Base-by-base conservation (phyloP, 2,888 invertebrate species). In the Drosophila formosana region DNA sequence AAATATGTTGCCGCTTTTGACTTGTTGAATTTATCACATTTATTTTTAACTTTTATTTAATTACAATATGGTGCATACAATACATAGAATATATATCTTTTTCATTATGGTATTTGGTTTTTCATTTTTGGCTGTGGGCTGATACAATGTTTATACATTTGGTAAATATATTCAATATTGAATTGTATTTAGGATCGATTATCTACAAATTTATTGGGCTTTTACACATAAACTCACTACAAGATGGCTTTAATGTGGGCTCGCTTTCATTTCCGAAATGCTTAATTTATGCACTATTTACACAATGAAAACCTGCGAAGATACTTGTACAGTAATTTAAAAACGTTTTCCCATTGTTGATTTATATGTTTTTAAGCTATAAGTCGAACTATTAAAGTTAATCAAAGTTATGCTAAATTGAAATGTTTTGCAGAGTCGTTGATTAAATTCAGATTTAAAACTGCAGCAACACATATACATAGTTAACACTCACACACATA, bases 21-120 rank as follows among this genome's bases (percentile, higher is more conserved):
- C 67, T 67, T 69, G 51, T 77, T 78, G 41, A 67, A 75, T 75
- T 78, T 87, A 87, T 77, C 84, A 84, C 84, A 84, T 84, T 83
- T 84, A 86, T 82, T 85, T 74, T 68, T 68, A 72, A 71, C 62
- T 46, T 68, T 70, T 75, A 69, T 82, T 68, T 76, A 73, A 80
- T 78, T 78, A 76, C 72, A 80, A 71, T 76, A 65, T 30, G 64
- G 68, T 70, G 68, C 63, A 73, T 65, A 66, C 65, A 69, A 41
- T 41, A 41, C 18, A 18, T 18, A 41, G 13, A 34, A 62, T 52
- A 62, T 52, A 58, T 46, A 50, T 18, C 18, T 18, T 18, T 18
- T 18, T 18, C 18, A 18, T 18, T 18, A 37, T 37, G 5, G 4
- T 37, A 37, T 37, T 37, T 78, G 62, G 47, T 66, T 34, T 43